Percentiles rank a stretch among this genome's conserved stretches.
Conservation (phyloP, 2,888 invertebrate species). For the Scaptomyza polygonia region DNA sequence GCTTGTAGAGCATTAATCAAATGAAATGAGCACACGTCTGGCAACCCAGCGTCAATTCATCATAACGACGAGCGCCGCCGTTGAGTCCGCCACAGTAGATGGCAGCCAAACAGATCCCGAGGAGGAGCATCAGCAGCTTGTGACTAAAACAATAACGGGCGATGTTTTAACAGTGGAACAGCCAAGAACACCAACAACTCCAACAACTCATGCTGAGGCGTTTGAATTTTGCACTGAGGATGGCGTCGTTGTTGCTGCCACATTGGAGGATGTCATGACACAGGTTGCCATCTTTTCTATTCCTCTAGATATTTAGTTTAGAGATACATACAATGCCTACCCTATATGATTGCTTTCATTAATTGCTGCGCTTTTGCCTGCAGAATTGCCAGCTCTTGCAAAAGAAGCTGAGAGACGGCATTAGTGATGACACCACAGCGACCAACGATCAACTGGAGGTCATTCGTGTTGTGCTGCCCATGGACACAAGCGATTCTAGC, state of each 20-base stretch:
- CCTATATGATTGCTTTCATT: conserved; percentile 9
- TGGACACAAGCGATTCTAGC: conserved; percentile 83
- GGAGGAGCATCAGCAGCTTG: conserved; percentile 59
- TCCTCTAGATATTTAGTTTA: neutral
- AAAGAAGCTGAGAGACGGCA: conserved; percentile 79
- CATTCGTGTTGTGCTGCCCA: conserved; percentile 82
- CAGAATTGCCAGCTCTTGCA: conserved; percentile 73
- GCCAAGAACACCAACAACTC: conserved; percentile 36
- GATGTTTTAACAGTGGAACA: conserved; percentile 62
- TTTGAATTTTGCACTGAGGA: conserved; percentile 73
- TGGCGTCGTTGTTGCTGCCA: conserved; percentile 72
- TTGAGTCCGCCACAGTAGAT: conserved; percentile 42
- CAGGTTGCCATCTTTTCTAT: conserved; percentile 63
- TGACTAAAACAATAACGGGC: conserved; percentile 22
- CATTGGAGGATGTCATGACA: conserved; percentile 80
- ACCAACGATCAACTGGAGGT: conserved; percentile 73
- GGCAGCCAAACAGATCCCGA: conserved; percentile 61
- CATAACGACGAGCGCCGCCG: conserved; percentile 73
- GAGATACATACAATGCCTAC: neutral
- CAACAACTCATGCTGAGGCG: conserved; percentile 53
- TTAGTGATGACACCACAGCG: conserved; percentile 38
- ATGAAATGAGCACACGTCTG: conserved; percentile 83
- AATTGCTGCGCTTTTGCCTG: conserved; percentile 35
- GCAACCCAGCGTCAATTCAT: conserved; percentile 83
- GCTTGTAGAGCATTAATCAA: conserved; percentile 40